Evolutionary conservation across 1,140 invertebrate genomes (phyloP).

Genomic region (Sycophila sp.): DNA sequence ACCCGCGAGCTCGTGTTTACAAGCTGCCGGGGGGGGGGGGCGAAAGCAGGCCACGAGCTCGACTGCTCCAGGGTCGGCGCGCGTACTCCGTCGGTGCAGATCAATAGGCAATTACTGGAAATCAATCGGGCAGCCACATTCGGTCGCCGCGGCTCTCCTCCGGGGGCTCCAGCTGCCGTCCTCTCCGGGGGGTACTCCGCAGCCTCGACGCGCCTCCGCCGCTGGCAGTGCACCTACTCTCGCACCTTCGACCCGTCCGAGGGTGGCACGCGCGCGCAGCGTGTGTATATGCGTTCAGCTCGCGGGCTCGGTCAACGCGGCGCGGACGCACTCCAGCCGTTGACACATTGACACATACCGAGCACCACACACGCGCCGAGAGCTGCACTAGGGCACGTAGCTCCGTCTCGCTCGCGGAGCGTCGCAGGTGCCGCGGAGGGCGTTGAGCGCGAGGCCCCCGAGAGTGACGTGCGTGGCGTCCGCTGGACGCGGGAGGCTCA

Average conservation of each 20-base stretch:
- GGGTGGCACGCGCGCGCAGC: neutral
- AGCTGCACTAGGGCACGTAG: too few species aligned
- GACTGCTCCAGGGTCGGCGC: too few species aligned
- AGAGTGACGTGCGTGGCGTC: neutral
- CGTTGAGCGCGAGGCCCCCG: neutral
- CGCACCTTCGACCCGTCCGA: neutral
- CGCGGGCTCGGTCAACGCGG: neutral
- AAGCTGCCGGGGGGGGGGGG: too few species aligned
- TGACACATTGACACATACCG: constrained; percentile 2
- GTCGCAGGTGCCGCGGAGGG: neutral
- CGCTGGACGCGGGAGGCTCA: neutral
- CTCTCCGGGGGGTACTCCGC: too few species aligned
- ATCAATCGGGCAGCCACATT: constrained; percentile 36
- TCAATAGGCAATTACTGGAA: constrained; percentile 33
- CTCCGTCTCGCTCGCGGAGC: too few species aligned
- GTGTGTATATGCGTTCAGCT: too few species aligned
- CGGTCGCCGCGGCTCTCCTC: neutral
- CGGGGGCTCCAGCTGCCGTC: too few species aligned
- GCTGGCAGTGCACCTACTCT: neutral
- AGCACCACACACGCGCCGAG: too few species aligned
- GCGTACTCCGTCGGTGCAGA: constrained; percentile 2
- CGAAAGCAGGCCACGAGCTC: too few species aligned
- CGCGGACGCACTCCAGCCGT: neutral
- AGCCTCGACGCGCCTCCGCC: neutral
- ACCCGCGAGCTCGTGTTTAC: neutral